phyloP scores from a whole-genome alignment of 2,888 invertebrate species.

The Acronicta psi region DNA sequence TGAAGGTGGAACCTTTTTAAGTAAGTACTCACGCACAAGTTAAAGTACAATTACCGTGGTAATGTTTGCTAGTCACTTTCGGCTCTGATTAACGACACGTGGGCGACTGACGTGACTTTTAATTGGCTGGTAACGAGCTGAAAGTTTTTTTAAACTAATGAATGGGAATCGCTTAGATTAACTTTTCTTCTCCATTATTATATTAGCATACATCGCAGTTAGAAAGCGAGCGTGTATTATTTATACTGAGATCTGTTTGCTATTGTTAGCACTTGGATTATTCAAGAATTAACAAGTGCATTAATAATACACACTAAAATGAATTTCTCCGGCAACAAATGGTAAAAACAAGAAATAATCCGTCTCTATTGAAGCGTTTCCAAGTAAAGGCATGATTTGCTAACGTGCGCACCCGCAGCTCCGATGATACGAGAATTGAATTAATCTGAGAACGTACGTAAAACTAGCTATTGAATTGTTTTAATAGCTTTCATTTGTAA shows the following conservation, averaged over 20 bases:
- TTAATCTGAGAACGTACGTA: constrained; percentile 70
- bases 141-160: constrained; percentile 82
- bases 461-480: constrained; percentile 74
- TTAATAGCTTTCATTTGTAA: constrained; percentile 76
- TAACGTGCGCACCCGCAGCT: constrained; percentile 62
- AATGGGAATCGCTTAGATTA: constrained; percentile 72
- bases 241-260: constrained; percentile 47
- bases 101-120: constrained; percentile 70
- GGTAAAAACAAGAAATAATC: constrained; percentile 78
- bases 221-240: constrained; percentile 76
- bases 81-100: constrained; percentile 74
- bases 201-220: constrained; percentile 64
- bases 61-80: constrained; percentile 72
- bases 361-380: constrained; percentile 77
- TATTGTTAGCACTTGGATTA: constrained; percentile 47
- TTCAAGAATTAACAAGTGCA: constrained; percentile 39
- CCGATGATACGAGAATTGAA: constrained; percentile 66
- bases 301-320: constrained; percentile 46
- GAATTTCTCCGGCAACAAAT: constrained; percentile 67
- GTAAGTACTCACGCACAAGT: constrained; percentile 5
- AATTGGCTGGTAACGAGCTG: constrained; percentile 80
- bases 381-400: constrained; percentile 73
- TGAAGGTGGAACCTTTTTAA: constrained; percentile 7
- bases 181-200: constrained; percentile 72
- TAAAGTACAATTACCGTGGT: constrained; percentile 32